Evolutionary conservation across 2,888 invertebrate species (phyloP).

Genomic region (Ethmia dodecea): DNA sequence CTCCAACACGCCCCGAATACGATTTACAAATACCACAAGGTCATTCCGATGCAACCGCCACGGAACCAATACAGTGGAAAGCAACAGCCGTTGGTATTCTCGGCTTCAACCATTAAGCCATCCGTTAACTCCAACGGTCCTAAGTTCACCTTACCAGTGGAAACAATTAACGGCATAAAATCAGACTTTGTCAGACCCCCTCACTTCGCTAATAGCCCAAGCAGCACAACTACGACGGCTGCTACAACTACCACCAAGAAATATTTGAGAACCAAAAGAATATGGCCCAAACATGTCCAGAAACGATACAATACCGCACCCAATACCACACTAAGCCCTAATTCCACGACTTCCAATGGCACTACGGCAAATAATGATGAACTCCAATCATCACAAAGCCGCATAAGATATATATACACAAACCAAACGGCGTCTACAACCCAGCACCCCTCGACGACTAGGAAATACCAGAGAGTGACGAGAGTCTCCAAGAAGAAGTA

Average conservation of each 20-base stretch:
- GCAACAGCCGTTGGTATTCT: slow-evolving; percentile 32
- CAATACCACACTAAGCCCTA: slow-evolving; percentile 24
- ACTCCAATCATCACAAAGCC: slow-evolving; percentile 37
- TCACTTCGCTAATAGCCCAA: slow-evolving; percentile 27
- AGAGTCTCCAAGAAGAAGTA: slow-evolving; percentile 49
- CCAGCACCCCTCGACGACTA: slow-evolving; percentile 33
- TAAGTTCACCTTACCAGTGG: slow-evolving; percentile 56
- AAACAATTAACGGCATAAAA: slow-evolving; percentile 60
- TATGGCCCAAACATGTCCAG: slow-evolving; percentile 62
- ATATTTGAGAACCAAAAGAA: slow-evolving; percentile 60
- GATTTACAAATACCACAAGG: slow-evolving; percentile 52
- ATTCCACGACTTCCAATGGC: slow-evolving; percentile 6
- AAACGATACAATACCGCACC: slow-evolving; percentile 29
- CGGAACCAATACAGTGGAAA: slow-evolving; percentile 35
- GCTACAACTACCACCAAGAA: slow-evolving; percentile 54
- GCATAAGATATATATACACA: slow-evolving; percentile 35
- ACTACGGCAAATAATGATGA: slow-evolving; percentile 35
- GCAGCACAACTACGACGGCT: slow-evolving; percentile 40
- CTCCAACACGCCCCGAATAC: slow-evolving; percentile 39
- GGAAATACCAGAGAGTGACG: slow-evolving; percentile 50
- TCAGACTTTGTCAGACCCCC: slow-evolving; percentile 56
- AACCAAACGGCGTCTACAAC: slow-evolving; percentile 32
- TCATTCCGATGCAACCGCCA: slow-evolving; percentile 44
- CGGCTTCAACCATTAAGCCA: slow-evolving; percentile 44
- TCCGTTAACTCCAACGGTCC: slow-evolving; percentile 38